Conservation (phyloP, 2,888 invertebrate species). For the Rhopalosiphum nymphaeae region DNA sequence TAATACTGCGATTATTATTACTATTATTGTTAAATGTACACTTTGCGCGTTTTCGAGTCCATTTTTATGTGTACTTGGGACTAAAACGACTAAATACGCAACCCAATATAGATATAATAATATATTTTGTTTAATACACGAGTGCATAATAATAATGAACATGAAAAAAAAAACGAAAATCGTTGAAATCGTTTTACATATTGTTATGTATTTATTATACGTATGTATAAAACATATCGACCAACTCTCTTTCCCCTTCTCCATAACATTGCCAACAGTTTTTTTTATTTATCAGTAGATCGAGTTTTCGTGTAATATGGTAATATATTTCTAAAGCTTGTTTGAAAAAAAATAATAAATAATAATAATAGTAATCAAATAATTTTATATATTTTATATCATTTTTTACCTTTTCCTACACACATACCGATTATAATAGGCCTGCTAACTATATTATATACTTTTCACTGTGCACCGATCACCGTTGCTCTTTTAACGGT, state of each 20-base stretch:
- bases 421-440: not conserved
- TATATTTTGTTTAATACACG: not conserved
- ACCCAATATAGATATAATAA: not conserved
- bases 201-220: slow-evolving; percentile 8
- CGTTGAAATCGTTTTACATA: slow-evolving; percentile 23
- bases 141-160: slow-evolving; percentile 11
- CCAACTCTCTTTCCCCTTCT: not conserved
- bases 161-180: not conserved
- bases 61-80: slow-evolving; percentile 44
- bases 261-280: not conserved
- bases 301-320: not conserved
- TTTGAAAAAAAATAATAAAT: not conserved
- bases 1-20: slow-evolving; percentile 48
- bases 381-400: not conserved
- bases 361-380: slow-evolving; percentile 5
- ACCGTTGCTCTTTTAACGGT: not conserved
- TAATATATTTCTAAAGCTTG: not conserved
- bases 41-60: not conserved
- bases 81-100: slow-evolving; percentile 6
- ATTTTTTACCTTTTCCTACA: not conserved
- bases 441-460: not conserved
- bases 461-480: not conserved
- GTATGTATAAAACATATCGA: slow-evolving; percentile 10
- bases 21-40: not conserved
- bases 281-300: not conserved